Base-by-base conservation (phyloP, 1,140 invertebrate species). In the Leptinotarsa defecta region DNA sequence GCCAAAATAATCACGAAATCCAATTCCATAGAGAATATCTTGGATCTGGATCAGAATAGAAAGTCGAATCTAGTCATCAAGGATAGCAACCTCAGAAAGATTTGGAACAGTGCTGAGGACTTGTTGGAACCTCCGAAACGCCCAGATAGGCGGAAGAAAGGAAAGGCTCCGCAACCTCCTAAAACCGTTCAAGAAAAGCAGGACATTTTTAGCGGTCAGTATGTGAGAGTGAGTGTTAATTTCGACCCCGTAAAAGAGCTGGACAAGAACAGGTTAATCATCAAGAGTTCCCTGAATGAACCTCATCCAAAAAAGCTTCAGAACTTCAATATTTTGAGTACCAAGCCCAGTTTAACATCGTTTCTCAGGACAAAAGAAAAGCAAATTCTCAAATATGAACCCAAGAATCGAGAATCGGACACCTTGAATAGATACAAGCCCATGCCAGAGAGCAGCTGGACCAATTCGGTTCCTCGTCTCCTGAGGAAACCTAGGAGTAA, bases 81-180 rank as follows among this genome's bases (percentile, higher is more conserved):
- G 65, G 77, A 76, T 48, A 63, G 11, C 19, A 68, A 71, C 6
- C 74, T 84, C 63, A 80, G 77, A 65, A 85, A 85, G 74, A 74
- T 84, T 3, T 84, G 83, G 81, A 82, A 79, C 71, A 84, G 83
- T 4, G 82, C 81, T 43, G 84, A 85, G 64, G 80, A 84, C 77
- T 63, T 85, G 19, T 72, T 84, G 49, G 78, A 78, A 48, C 62
- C 77, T 8, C 84, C 84, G 13, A 81, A 81, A 68, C 71, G 83
- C 15, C 84, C 84, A 4, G 83, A 85, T 61, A 71, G 84, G 17
- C 69, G 81, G 19, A 79, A 77, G 71, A 84, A 77, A 17, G 77
- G 74, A 52, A 82, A 82, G 4, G 83, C 84, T 48, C 77, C 78
- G 13, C 64, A 75, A 71, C 68, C 48, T 17, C 67, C 65, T 13